Conservation (phyloP, 2,797 vertebrate genomes). For the Myripristis murdjan region DNA sequence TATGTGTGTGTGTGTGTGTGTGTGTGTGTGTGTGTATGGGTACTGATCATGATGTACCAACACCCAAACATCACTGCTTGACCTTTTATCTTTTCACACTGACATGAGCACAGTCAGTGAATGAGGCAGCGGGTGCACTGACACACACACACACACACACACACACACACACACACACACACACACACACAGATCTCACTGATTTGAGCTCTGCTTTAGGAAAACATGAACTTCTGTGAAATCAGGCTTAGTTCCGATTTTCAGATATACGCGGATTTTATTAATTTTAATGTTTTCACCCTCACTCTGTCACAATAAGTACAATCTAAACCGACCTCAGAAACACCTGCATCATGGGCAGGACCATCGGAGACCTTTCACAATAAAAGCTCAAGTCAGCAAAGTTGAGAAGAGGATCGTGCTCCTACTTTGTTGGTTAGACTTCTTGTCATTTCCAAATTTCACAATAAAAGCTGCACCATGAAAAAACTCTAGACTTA, state of each 20-base stretch:
- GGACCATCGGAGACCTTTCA: too few species aligned
- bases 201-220: too few species aligned
- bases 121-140: neutral
- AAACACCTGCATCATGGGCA: constrained; percentile 28
- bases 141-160: constrained; percentile 7
- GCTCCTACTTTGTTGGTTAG: too few species aligned
- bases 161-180: constrained; percentile 10
- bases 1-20: neutral
- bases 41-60: constrained; percentile 36
- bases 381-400: too few species aligned
- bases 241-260: neutral
- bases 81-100: constrained; percentile 18
- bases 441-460: too few species aligned
- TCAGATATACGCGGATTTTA: neutral
- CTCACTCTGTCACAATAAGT: constrained; percentile 1
- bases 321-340: constrained; percentile 17
- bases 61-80: neutral
- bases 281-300: neutral
- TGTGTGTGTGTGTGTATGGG: too few species aligned
- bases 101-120: neutral
- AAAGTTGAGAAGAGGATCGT: too few species aligned
- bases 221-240: neutral
- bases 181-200: constrained; percentile 10
- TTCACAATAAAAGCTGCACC: too few species aligned
- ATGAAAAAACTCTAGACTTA: too few species aligned